A percentile compares a stretch with the other conserved stretches of the same genome.
phyloP scores from a whole-genome alignment of 2,888 invertebrate genomes.

The Myathropa florea region DNA sequence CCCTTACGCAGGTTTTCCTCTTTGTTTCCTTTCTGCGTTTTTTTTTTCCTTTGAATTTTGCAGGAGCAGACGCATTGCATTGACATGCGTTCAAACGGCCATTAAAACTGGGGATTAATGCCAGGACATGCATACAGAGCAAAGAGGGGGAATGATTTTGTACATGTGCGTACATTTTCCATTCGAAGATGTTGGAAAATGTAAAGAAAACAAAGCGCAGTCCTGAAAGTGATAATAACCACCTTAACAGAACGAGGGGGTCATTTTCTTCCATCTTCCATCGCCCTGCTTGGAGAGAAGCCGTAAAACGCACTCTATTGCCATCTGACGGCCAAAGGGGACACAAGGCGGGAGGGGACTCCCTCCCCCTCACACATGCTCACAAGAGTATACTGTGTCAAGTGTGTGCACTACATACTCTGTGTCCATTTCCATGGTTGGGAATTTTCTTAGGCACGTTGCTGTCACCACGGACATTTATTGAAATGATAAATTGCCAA shows the following conservation, averaged over 20 bases:
- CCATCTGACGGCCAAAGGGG: slow-evolving; percentile 6
- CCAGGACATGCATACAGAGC: slow-evolving; percentile 26
- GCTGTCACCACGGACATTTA: slow-evolving; percentile 67
- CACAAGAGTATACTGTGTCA: slow-evolving; percentile 59
- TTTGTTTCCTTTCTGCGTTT: background rate
- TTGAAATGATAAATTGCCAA: slow-evolving; percentile 65
- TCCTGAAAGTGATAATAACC: slow-evolving; percentile 39
- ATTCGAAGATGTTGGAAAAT: background rate
- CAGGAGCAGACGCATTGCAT: slow-evolving; percentile 65
- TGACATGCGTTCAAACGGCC: slow-evolving; percentile 61
- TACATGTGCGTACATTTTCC: background rate
- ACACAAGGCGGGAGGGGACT: background rate
- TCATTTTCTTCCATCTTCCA: background rate
- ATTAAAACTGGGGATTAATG: slow-evolving; percentile 55
- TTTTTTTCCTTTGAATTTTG: slow-evolving; percentile 2
- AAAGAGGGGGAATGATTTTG: slow-evolving; percentile 9
- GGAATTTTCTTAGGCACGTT: slow-evolving; percentile 35
- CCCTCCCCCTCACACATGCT: background rate
- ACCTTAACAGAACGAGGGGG: slow-evolving; percentile 29
- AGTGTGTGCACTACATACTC: slow-evolving; percentile 48
- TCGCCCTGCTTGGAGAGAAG: too few species aligned
- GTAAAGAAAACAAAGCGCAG: slow-evolving; percentile 1
- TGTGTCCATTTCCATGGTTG: background rate
- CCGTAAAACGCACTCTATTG: slow-evolving; percentile 64
- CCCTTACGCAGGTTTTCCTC: slow-evolving; percentile 54